Evolutionary conservation across 2,888 invertebrate genomes (phyloP), one percentile per base, ranked within the genome.

Genomic region (Mythimna albipuncta): DNA sequence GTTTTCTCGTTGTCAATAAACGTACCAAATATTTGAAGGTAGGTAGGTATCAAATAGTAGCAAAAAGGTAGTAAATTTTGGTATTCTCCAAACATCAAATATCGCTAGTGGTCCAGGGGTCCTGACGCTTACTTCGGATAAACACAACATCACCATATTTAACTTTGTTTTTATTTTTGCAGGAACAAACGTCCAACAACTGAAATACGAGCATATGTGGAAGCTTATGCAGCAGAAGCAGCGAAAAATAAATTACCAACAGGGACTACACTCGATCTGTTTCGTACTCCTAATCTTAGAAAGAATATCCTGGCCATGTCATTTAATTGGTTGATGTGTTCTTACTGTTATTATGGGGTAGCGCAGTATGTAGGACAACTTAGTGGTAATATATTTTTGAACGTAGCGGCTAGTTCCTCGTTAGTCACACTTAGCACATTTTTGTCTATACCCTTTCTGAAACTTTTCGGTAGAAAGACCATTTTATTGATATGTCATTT

Each of bases 301-400:
- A 93, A 96, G 71, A 98, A 98, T 87, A 98, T 98, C 1, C 87
- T 98, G 3, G 97, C 97, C 52, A 97, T 98, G 93, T 97, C 97
- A 64, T 97, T 97, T 85, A 97, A 98, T 88, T 98, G 98, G 99
- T 91, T 98, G 52, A 97, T 98, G 0, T 98, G 98, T 79, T 98
- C 98, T 54, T 97, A 99, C 80, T 96, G 95, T 82, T 96, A 94
- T 91, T 99, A 98, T 89, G 99, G 99, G 2, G 97, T 98, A 41
- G 97, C 98, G 0, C 98, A 98, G 89, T 98, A 98, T 89, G 97
- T 98, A 57, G 98, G 98, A 0, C 97, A 98, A 87, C 93, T 98
- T 55, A 97, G 97, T 55, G 98, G 98, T 2, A 96, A 98, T 88
- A 97, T 98, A 62, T 99, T 98, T 89, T 65, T 98, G 0, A 99